Conservation (phyloP, 2,797 vertebrate genomes). For the Discoglossus pictus region DNA sequence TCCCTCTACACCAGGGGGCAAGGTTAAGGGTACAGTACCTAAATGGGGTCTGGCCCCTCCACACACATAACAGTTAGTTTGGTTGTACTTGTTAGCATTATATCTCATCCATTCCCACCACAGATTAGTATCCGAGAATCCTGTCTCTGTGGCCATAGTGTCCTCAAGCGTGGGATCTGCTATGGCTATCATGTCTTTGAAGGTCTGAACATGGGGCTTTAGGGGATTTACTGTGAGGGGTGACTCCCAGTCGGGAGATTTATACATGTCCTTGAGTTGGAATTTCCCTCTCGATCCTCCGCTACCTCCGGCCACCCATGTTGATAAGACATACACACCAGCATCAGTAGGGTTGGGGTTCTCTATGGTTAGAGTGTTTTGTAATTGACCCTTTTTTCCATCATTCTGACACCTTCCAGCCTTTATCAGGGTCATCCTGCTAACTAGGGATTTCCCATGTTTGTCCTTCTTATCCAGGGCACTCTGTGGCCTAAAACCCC, state of each 20-base stretch:
- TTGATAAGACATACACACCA: not conserved
- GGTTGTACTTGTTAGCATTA: not conserved
- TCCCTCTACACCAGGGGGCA: not conserved
- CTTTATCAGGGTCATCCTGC: not conserved
- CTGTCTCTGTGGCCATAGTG: not conserved
- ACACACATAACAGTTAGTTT: not conserved
- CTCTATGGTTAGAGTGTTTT: not conserved
- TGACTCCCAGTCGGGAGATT: not conserved
- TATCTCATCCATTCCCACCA: slow-evolving; percentile 1
- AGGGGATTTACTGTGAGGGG: not conserved
- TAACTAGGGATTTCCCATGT: not conserved
- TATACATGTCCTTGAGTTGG: not conserved
- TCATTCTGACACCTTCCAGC: no score
- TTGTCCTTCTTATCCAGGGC: not conserved
- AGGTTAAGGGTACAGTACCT: not conserved
- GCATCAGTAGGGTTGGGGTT: not conserved
- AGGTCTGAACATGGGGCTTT: not conserved
- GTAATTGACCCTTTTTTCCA: no score
- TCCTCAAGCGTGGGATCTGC: slow-evolving; percentile 4
- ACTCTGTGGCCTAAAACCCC: not conserved
- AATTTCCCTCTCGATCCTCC: not conserved
- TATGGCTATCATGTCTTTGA: not conserved
- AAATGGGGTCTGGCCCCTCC: not conserved
- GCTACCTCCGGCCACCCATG: fast-evolving
- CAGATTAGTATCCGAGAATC: not conserved